phyloP scores from a whole-genome alignment of 1,140 invertebrate species.

The Lasioglossum baleicum region DNA sequence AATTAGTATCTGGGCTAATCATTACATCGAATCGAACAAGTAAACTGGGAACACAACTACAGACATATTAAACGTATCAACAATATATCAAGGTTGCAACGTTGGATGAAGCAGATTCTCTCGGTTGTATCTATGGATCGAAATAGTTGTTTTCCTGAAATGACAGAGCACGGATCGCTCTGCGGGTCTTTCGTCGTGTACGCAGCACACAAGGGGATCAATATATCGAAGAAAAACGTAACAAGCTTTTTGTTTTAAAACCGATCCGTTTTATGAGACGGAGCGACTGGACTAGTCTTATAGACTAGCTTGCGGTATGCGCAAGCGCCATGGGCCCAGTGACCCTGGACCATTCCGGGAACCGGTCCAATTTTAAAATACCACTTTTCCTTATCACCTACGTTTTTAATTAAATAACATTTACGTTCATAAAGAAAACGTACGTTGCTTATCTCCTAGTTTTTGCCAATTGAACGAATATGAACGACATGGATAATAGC shows the following conservation, averaged over 20 bases:
- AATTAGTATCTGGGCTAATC: constrained; percentile 32
- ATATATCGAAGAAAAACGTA: constrained; percentile 46
- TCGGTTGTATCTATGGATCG: neutral
- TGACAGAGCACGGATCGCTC: constrained; percentile 1
- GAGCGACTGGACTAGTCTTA: constrained; percentile 78
- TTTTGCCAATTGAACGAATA: neutral
- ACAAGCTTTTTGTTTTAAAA: constrained; percentile 50
- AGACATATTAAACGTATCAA: neutral
- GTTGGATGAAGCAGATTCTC: constrained; percentile 5
- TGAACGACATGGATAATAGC: neutral
- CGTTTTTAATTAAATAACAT: constrained; percentile 1
- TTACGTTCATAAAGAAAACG: constrained; percentile 35
- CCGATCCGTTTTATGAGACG: constrained; percentile 65
- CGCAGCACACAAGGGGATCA: constrained; percentile 20
- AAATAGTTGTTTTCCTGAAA: neutral
- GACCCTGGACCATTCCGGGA: constrained; percentile 71
- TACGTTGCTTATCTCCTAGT: neutral
- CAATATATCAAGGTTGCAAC: constrained; percentile 10
- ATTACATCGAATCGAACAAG: constrained; percentile 1
- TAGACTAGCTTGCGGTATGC: constrained; percentile 79
- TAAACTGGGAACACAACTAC: neutral
- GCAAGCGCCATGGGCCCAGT: constrained; percentile 78
- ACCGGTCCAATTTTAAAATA: constrained; percentile 63
- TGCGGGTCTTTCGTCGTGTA: constrained; percentile 27
- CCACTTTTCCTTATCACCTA: neutral